Evolutionary conservation across 2,888 invertebrate genomes (phyloP).

Genomic region (Leptopilina syphax): DNA sequence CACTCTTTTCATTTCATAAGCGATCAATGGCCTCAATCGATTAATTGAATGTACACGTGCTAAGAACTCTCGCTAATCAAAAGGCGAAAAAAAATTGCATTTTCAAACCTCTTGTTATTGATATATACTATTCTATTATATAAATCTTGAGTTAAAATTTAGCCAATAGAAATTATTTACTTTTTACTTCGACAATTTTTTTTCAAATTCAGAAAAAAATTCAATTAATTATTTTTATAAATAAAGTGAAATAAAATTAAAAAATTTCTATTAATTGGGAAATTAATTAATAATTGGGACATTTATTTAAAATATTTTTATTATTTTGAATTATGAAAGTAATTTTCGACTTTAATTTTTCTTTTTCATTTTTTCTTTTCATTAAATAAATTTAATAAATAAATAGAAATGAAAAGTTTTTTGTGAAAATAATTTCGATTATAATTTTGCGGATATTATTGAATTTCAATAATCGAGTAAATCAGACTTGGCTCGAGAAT

Average conservation of each 20-base stretch:
- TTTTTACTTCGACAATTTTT: not conserved
- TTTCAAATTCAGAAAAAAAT: not conserved
- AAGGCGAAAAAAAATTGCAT: slow-evolving; percentile 8
- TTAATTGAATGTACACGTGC: slow-evolving; percentile 27
- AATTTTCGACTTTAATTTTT: too few species aligned
- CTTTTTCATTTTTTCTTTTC: not conserved
- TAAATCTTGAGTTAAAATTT: not conserved
- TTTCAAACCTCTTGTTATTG: not conserved
- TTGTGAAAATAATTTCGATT: not conserved
- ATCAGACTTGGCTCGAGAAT: not conserved
- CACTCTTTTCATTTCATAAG: slow-evolving; percentile 17
- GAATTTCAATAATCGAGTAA: slow-evolving; percentile 11
- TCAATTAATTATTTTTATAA: too few species aligned
- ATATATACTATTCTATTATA: not conserved
- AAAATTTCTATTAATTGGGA: too few species aligned
- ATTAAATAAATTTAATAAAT: not conserved
- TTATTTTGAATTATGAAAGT: too few species aligned
- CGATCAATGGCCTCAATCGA: slow-evolving; percentile 34
- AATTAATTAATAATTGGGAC: too few species aligned
- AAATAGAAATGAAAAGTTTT: not conserved
- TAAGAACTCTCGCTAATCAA: slow-evolving; percentile 7
- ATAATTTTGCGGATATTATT: slow-evolving; percentile 1
- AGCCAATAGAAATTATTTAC: not conserved
- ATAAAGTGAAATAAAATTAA: too few species aligned
- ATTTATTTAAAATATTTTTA: too few species aligned